Evolutionary conservation across 2,888 invertebrate genomes (phyloP).

Genomic region (Lymantria dispar): DNA sequence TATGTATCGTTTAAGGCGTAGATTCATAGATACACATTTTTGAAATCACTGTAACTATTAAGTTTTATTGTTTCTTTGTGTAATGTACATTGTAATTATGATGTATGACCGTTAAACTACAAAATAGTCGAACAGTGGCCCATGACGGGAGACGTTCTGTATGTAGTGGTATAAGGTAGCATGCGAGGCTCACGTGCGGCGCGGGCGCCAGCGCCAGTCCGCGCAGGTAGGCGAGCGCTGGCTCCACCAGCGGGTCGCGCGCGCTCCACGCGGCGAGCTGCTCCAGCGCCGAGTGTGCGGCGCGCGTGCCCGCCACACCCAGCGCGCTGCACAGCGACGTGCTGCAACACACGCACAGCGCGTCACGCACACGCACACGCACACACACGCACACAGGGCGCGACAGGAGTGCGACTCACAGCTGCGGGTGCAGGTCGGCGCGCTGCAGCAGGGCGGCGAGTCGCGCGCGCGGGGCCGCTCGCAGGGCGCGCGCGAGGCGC

Average conservation of each 20-base stretch:
- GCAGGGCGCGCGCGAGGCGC: constrained; percentile 35
- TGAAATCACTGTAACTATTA: too few relatives aligned
- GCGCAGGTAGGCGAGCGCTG: constrained; percentile 35
- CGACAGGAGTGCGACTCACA: not conserved
- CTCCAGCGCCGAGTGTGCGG: constrained; percentile 41
- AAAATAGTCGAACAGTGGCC: too few relatives aligned
- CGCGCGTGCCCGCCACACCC: constrained; percentile 43
- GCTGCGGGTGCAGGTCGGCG: constrained; percentile 9
- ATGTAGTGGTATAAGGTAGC: too few relatives aligned
- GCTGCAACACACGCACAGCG: constrained; percentile 3
- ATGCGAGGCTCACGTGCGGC: constrained; percentile 13
- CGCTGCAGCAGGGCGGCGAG: constrained; percentile 9
- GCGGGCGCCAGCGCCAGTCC: constrained; percentile 30
- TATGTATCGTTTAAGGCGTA: too few relatives aligned
- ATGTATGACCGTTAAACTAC: too few relatives aligned
- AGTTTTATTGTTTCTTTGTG: too few relatives aligned
- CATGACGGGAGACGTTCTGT: too few relatives aligned
- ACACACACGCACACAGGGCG: not conserved
- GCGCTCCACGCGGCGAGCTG: constrained; percentile 42
- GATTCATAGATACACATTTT: too few relatives aligned
- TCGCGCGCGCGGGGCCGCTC: constrained; percentile 16
- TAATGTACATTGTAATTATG: too few relatives aligned
- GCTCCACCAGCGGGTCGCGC: constrained; percentile 26
- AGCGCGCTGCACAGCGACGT: constrained; percentile 40
- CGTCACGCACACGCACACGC: not conserved